Conservation (phyloP, 2,888 invertebrate genomes). For the Ophonus ardosiacus region DNA sequence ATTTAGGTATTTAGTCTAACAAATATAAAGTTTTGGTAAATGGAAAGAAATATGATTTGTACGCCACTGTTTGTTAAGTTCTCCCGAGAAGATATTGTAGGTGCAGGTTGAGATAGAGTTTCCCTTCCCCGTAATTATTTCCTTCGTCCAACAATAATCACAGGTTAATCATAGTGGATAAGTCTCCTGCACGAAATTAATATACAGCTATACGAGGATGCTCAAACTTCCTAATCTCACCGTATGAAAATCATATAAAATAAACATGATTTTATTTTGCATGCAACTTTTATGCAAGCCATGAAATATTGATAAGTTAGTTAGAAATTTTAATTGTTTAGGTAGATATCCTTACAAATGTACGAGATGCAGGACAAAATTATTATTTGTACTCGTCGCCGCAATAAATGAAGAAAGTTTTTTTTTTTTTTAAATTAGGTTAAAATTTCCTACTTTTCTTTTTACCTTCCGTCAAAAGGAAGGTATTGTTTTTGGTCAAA, state of each 20-base stretch:
- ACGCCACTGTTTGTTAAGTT: constrained; percentile 1
- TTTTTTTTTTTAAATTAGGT: too few species aligned
- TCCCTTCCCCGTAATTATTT: constrained; percentile 49
- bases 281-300: not conserved
- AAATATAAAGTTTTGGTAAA: not conserved
- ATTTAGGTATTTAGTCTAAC: too few species aligned
- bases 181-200: constrained; percentile 45
- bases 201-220: constrained; percentile 13
- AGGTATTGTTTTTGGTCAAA: too few species aligned
- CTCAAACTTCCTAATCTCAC: constrained; percentile 31
- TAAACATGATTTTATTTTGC: not conserved
- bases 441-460: too few species aligned
- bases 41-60: not conserved
- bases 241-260: constrained; percentile 13
- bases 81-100: not conserved
- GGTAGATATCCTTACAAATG: too few species aligned
- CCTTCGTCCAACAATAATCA: constrained; percentile 50
- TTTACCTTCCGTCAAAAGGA: too few species aligned
- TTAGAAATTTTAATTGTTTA: not conserved
- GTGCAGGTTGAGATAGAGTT: constrained; percentile 9
- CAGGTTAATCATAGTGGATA: constrained; percentile 45
- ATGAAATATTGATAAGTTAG: not conserved
- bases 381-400: too few species aligned
- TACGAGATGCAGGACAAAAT: too few species aligned
- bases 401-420: too few species aligned